These are phyloP conservation scores for Scophthalmus maximus DNA, from an alignment of 2,113 vertebrate genomes.

Conservation along the genomic window DNA sequence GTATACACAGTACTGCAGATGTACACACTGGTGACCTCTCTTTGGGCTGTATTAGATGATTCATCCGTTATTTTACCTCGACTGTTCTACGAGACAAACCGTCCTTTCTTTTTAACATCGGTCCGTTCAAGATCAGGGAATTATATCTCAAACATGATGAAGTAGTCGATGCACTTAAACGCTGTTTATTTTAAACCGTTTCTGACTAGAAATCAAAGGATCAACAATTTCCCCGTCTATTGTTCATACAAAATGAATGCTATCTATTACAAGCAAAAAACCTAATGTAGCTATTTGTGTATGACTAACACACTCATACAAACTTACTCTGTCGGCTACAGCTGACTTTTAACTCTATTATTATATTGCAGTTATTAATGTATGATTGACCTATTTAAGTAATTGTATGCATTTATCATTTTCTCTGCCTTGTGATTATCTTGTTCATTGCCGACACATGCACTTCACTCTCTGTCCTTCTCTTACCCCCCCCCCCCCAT, in stretches of 20 bases:
- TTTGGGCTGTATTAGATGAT: not conserved
- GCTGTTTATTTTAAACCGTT: no score
- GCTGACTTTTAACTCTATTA: conserved; percentile 62
- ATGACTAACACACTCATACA: conserved; percentile 46
- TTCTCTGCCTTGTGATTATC: conserved; percentile 57
- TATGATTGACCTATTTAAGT: conserved; percentile 74
- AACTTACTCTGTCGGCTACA: conserved; percentile 49
- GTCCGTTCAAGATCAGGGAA: conserved; percentile 18
- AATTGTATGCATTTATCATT: conserved; percentile 72
- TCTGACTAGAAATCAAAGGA: conserved; percentile 23
- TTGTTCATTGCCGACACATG: conserved; percentile 61
- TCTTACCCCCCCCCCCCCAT: not conserved
- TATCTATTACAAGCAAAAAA: no score
- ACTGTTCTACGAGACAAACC: no score
- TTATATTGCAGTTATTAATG: conserved; percentile 64
- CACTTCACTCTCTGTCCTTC: conserved; percentile 41
- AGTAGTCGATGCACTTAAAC: conserved; percentile 17
- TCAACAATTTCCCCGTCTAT: not conserved
- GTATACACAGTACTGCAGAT: not conserved
- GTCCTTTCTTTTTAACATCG: conserved; percentile 10
- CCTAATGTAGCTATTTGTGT: conserved; percentile 54
- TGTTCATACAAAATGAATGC: not conserved
- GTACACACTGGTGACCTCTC: not conserved
- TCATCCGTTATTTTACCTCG: no score
- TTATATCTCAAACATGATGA: conserved; percentile 9